Conservation (phyloP, 2,113 vertebrate genomes). For the Semicossyphus pulcher region DNA sequence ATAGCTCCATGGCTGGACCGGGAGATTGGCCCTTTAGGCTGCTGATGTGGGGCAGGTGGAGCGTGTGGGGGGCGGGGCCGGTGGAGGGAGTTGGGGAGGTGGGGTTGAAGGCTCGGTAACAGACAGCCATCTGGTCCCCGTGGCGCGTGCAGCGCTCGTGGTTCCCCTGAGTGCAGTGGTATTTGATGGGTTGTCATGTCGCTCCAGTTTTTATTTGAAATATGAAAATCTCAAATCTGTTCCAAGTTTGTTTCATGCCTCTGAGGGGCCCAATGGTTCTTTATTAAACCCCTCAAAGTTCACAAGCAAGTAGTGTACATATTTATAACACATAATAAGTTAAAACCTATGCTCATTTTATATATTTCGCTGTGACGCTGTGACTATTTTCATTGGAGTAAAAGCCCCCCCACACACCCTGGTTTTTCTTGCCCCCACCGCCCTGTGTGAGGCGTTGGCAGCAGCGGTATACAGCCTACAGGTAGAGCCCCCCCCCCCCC, state of each 20-base stretch:
- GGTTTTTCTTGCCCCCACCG: constrained; percentile 27
- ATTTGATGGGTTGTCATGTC: constrained; percentile 65
- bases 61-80: constrained; percentile 18
- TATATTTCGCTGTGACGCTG: neutral
- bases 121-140: constrained; percentile 79
- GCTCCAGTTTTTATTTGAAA: constrained; percentile 45
- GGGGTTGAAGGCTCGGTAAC: constrained; percentile 58
- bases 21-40: constrained; percentile 14
- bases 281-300: neutral
- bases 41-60: constrained; percentile 32
- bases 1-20: neutral
- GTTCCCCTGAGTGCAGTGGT: constrained; percentile 78
- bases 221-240: neutral
- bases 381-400: constrained; percentile 15
- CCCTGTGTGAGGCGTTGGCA: constrained; percentile 28
- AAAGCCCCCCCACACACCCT: neutral
- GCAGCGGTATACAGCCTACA: constrained; percentile 55
- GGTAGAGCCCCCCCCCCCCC: constrained; percentile 55
- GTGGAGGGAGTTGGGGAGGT: constrained; percentile 18
- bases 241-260: neutral
- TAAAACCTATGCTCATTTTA: neutral
- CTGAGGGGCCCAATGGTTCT: accelerated
- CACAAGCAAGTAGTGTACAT: neutral
- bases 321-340: neutral
- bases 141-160: constrained; percentile 86